phyloP scores from a whole-genome alignment of 2,888 invertebrate genomes.

The Chymomyza amoena region DNA sequence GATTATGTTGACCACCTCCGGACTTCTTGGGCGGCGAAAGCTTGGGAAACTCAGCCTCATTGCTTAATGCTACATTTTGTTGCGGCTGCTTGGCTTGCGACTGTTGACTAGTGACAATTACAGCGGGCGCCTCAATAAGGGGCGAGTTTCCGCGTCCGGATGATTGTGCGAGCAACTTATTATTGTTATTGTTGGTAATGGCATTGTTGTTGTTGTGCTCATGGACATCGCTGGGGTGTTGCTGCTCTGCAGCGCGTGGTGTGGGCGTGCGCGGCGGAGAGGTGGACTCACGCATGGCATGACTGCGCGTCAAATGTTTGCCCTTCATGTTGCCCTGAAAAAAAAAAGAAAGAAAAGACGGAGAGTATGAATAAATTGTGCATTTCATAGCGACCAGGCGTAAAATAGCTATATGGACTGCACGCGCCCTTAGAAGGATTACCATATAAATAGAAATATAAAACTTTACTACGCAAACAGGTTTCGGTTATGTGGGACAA shows the following conservation, averaged over 20 bases:
- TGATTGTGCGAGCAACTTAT: slow-evolving; percentile 72
- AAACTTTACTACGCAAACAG: too few relatives aligned
- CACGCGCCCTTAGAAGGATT: too few relatives aligned
- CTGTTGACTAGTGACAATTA: slow-evolving; percentile 77
- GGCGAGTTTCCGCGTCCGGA: slow-evolving; percentile 71
- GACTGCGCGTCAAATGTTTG: slow-evolving; percentile 91
- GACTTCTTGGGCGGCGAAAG: slow-evolving; percentile 78
- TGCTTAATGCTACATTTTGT: slow-evolving; percentile 68
- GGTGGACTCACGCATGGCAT: slow-evolving; percentile 92
- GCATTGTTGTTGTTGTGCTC: slow-evolving; percentile 54
- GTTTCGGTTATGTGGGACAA: too few relatives aligned
- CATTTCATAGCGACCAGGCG: too few relatives aligned
- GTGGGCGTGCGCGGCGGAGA: slow-evolving; percentile 82
- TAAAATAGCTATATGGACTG: too few relatives aligned
- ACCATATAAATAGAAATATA: too few relatives aligned
- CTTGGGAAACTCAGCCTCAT: slow-evolving; percentile 79
- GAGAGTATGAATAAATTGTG: slow-evolving; percentile 23
- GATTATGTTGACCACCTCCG: slow-evolving; percentile 52
- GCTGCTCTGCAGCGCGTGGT: slow-evolving; percentile 77
- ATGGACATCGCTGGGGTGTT: slow-evolving; percentile 59
- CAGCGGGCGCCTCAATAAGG: slow-evolving; percentile 75
- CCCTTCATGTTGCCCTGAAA: slow-evolving; percentile 85
- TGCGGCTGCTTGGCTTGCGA: slow-evolving; percentile 59
- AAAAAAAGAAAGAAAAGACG: slow-evolving; percentile 18
- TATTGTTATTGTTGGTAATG: slow-evolving; percentile 48